Evolutionary conservation across 2,113 vertebrate genomes (phyloP).

Genomic region (Ceratotherium simum): DNA sequence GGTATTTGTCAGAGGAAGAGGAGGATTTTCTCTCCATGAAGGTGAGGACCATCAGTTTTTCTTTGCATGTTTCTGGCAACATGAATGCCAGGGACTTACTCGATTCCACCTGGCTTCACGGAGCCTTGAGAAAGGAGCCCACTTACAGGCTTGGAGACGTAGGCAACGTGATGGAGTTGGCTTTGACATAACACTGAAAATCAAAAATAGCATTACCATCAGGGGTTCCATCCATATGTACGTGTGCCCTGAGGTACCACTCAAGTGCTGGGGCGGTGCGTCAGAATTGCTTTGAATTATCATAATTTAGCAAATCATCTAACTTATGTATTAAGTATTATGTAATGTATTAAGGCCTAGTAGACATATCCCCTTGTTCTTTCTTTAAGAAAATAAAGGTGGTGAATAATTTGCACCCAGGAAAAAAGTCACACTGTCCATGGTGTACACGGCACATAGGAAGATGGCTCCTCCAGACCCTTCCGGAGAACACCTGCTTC

Average conservation of each 20-base stretch:
- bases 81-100: background rate
- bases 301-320: conserved; percentile 83
- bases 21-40: background rate
- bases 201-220: conserved; percentile 53
- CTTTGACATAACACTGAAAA: background rate
- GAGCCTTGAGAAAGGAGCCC: background rate
- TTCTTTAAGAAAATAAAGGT: conserved; percentile 75
- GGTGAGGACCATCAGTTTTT: background rate
- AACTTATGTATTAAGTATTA: conserved; percentile 84
- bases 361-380: conserved; percentile 74
- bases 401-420: conserved; percentile 76
- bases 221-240: conserved; percentile 67
- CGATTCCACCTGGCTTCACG: background rate
- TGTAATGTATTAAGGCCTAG: too few relatives aligned
- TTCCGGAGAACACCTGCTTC: conserved; percentile 63
- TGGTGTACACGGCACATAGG: conserved; percentile 41
- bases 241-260: conserved; percentile 53
- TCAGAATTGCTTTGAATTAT: conserved; percentile 74
- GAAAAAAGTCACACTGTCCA: background rate
- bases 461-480: conserved; percentile 62
- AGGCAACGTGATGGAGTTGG: background rate
- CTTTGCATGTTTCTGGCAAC: background rate
- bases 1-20: background rate
- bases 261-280: conserved; percentile 36
- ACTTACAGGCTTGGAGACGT: fast-evolving